Conservation (phyloP, 2,113 vertebrate species). For the Ovibos moschatus region DNA sequence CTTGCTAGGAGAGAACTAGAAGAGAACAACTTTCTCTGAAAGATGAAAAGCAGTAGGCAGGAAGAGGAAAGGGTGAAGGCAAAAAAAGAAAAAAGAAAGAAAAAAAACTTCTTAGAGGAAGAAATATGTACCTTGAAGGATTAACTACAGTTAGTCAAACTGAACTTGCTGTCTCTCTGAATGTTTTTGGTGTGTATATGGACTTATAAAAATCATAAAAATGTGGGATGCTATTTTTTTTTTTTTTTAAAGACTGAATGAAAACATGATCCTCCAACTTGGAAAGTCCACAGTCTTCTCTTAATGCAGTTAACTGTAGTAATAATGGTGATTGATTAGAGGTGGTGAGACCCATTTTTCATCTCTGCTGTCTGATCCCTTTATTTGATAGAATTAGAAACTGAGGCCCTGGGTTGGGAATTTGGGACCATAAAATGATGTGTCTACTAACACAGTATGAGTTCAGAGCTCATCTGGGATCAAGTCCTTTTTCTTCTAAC, state of each 20-base stretch:
- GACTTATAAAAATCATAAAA: conserved; percentile 19
- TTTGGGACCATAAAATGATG: neutral
- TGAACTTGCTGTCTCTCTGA: neutral
- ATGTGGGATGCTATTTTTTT: neutral
- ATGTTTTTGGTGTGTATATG: neutral
- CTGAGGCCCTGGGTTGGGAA: neutral
- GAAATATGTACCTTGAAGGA: neutral
- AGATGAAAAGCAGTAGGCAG: neutral
- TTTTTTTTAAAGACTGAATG: neutral
- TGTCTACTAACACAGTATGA: neutral
- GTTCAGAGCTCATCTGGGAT: neutral
- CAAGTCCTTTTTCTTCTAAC: neutral
- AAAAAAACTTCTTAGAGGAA: neutral
- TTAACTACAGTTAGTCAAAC: neutral
- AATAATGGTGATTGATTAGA: neutral
- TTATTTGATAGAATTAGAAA: neutral
- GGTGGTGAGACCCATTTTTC: neutral
- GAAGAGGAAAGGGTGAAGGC: neutral
- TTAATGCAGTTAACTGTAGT: neutral
- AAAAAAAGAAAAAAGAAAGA: neutral
- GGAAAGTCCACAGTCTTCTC: neutral
- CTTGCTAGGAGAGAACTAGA: neutral
- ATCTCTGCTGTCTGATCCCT: neutral
- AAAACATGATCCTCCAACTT: neutral
- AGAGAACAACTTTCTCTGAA: neutral